These are phyloP conservation scores for Pseudonaja textilis DNA, from an alignment of 2,113 vertebrate genomes.

Conservation along the genomic window DNA sequence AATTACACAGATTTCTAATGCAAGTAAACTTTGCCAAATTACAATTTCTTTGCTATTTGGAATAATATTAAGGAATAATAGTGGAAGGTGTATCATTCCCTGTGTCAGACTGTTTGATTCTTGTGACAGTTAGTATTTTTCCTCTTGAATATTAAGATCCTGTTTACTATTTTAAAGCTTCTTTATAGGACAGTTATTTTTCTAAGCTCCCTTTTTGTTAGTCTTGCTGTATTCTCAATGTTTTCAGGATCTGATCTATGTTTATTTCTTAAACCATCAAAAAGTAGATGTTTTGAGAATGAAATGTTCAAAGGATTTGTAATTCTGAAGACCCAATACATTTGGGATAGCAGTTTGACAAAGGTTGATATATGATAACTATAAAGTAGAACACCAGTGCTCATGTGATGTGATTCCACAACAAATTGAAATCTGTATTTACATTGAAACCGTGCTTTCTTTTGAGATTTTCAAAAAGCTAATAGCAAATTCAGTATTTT, in stretches of 20 bases:
- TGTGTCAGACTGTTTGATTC: neutral
- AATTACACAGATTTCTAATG: constrained; percentile 46
- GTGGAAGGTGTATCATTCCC: neutral
- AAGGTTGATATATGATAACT: neutral
- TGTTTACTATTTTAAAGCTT: no score
- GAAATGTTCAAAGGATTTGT: neutral
- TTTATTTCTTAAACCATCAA: neutral
- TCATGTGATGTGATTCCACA: neutral
- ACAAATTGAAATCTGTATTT: neutral
- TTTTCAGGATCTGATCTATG: neutral
- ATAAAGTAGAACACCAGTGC: neutral
- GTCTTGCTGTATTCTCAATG: neutral
- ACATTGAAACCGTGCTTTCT: neutral
- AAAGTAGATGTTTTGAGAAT: neutral
- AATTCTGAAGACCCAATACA: neutral
- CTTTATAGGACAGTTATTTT: neutral
- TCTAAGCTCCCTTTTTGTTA: neutral
- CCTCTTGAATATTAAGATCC: no score
- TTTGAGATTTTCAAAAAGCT: neutral
- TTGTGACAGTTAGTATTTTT: neutral
- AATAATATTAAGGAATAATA: constrained; percentile 14
- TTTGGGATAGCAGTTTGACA: neutral
- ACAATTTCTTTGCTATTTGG: constrained; percentile 23
- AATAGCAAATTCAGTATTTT: neutral
- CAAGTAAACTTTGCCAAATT: constrained; percentile 43